Conservation (phyloP, 2,888 invertebrate species). For the Stenchaetothrips biformis region DNA sequence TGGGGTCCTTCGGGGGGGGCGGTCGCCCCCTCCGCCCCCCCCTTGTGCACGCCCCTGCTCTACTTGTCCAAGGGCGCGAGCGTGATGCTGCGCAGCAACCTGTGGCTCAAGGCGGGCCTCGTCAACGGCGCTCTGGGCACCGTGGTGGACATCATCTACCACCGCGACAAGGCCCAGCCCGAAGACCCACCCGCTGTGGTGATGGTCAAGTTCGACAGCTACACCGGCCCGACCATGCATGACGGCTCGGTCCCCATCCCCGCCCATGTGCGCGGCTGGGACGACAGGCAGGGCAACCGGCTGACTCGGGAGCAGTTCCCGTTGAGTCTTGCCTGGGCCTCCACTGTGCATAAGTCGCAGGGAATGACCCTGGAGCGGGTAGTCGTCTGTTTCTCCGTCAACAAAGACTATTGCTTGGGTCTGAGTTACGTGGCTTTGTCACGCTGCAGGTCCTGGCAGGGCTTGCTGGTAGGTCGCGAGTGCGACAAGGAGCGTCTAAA, state of each 20-base stretch:
- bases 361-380: neutral
- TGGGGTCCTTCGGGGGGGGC: too few species aligned
- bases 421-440: neutral
- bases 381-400: neutral
- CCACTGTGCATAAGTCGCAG: neutral
- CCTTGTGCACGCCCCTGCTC: too few species aligned
- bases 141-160: constrained; percentile 2
- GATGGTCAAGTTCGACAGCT: neutral
- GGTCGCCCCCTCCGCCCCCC: too few species aligned
- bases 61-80: neutral
- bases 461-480: neutral
- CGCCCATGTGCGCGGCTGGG: neutral
- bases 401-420: neutral
- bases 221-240: neutral
- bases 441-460: neutral
- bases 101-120: neutral
- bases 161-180: neutral
- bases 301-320: neutral
- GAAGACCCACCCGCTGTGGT: neutral
- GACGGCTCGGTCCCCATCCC: neutral
- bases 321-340: neutral
- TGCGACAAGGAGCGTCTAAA: neutral
- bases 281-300: neutral
- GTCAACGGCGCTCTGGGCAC: constrained; percentile 1
- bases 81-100: neutral